phyloP scores from a whole-genome alignment of 2,113 vertebrate species.

The Festucalex cinctus region DNA sequence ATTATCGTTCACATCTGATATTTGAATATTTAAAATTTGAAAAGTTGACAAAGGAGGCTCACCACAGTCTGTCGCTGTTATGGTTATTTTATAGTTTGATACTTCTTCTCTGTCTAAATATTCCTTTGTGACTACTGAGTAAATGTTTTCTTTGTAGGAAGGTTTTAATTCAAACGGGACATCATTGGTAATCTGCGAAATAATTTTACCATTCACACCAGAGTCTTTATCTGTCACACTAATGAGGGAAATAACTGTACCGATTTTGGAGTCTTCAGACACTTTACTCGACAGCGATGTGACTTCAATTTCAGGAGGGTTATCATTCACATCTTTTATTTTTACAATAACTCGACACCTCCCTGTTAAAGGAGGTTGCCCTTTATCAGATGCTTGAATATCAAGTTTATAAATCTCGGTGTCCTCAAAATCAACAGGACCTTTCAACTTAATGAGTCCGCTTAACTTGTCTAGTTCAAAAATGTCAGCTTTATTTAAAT shows the following conservation, averaged over 20 bases:
- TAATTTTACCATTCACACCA: conserved; percentile 38
- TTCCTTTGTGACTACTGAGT: conserved; percentile 42
- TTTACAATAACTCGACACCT: conserved; percentile 34
- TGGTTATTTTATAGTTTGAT: conserved; percentile 35
- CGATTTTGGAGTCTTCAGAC: conserved; percentile 45
- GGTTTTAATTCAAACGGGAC: conserved; percentile 45
- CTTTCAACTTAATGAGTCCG: conserved; percentile 46
- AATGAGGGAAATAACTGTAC: conserved; percentile 54
- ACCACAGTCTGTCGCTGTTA: conserved; percentile 48
- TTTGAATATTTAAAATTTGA: conserved; percentile 33
- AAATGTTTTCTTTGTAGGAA: conserved; percentile 49
- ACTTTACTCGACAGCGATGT: conserved; percentile 81
- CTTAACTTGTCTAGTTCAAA: conserved; percentile 43
- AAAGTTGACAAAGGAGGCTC: conserved; percentile 29
- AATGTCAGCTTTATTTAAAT: conserved; percentile 22
- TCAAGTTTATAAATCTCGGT: conserved; percentile 46
- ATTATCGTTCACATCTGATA: conserved; percentile 68
- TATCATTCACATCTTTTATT: conserved; percentile 64
- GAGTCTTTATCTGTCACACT: conserved; percentile 57
- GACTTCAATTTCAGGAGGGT: conserved; percentile 80
- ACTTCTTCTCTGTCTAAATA: conserved; percentile 49
- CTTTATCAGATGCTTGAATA: conserved; percentile 58
- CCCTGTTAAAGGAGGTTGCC: conserved; percentile 14
- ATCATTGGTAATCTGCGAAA: conserved; percentile 33
- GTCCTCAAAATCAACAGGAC: conserved; percentile 49